These are phyloP conservation scores for Alces alces DNA, from an alignment of 2,113 vertebrate species.

Conservation along the genomic window DNA sequence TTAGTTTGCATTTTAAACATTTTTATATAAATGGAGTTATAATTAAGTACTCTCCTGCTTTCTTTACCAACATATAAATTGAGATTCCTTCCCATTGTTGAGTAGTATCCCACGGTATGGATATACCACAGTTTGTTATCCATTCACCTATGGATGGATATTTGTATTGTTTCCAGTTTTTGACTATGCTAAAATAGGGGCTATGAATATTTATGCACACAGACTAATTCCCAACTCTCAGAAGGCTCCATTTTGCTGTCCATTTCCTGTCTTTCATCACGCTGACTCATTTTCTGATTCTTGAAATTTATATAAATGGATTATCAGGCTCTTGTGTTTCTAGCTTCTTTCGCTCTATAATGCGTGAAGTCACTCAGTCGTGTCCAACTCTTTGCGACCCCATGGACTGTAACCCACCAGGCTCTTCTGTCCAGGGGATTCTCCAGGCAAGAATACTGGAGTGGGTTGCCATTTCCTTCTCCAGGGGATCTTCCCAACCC, in stretches of 20 bases:
- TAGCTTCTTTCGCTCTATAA: not conserved
- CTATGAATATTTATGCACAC: not conserved
- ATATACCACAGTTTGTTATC: not conserved
- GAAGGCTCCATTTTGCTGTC: not conserved
- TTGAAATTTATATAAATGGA: not conserved
- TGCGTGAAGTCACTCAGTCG: too few species aligned
- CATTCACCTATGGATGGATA: not conserved
- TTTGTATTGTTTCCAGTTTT: not conserved
- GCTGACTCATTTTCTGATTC: not conserved
- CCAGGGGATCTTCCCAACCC: not conserved
- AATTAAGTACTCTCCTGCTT: not conserved
- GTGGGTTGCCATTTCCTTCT: not conserved
- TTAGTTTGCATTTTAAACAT: not conserved
- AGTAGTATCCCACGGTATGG: not conserved
- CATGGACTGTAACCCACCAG: not conserved
- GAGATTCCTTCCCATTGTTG: not conserved
- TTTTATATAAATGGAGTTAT: not conserved
- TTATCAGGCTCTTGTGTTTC: not conserved
- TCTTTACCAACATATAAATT: not conserved
- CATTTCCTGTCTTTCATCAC: not conserved
- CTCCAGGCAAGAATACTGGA: not conserved
- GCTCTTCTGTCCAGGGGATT: not conserved
- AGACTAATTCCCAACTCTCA: not conserved
- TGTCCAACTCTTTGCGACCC: too few species aligned
- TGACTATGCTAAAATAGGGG: not conserved